Evolutionary conservation across 64 coral and sea anemone genomes (phyloP).

Genomic region (Actinia equina): DNA sequence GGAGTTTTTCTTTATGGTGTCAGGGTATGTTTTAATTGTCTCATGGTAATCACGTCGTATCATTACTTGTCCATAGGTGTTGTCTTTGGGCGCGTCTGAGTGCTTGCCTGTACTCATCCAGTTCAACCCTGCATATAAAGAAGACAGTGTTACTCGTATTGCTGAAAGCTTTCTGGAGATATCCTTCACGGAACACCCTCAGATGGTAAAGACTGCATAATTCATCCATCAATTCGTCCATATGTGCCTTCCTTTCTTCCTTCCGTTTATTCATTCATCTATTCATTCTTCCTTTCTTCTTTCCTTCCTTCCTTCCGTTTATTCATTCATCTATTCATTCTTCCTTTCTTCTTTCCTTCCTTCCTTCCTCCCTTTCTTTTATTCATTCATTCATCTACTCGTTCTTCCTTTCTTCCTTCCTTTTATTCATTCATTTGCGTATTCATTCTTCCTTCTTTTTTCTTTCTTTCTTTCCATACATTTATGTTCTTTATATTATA

Average conservation of each 20-base stretch:
- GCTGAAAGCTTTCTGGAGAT: conserved; percentile 76
- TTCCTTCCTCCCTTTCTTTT: neutral
- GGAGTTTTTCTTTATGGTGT: no score
- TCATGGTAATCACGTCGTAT: neutral
- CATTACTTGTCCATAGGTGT: conserved; percentile 33
- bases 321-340: neutral
- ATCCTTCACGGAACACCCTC: conserved; percentile 83
- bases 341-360: no score
- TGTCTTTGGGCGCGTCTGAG: conserved; percentile 65
- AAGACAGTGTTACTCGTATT: conserved; percentile 78
- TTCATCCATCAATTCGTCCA: neutral
- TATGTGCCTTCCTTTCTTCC: neutral
- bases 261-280: neutral
- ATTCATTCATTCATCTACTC: neutral
- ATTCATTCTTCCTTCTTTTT: neutral
- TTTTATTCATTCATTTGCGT: neutral
- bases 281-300: neutral
- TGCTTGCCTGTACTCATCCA: conserved; percentile 85
- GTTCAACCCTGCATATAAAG: conserved; percentile 92
- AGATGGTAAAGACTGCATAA: conserved; percentile 47
- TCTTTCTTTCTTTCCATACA: neutral
- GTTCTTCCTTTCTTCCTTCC: neutral
- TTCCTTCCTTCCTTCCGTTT: neutral
- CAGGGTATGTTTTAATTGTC: no score
- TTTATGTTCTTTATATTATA: neutral